Evolutionary conservation across 2,797 vertebrate species (phyloP).

Genomic region (Pseudomugil gertrudae): DNA sequence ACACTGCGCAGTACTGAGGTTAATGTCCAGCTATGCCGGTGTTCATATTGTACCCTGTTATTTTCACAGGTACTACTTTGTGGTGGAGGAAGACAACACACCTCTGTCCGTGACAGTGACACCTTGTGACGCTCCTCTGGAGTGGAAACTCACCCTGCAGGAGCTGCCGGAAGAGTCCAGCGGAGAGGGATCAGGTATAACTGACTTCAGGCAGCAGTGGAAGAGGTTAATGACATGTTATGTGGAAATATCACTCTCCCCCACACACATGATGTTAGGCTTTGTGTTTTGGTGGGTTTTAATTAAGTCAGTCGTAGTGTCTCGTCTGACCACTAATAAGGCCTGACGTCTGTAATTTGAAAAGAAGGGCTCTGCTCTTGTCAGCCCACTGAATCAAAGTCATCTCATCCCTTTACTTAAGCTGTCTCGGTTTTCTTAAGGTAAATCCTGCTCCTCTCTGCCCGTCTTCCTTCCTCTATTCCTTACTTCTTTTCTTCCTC

Average conservation of each 20-base stretch:
- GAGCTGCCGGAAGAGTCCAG: conserved; percentile 95
- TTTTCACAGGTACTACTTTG: conserved; percentile 92
- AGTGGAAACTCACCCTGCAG: conserved; percentile 95
- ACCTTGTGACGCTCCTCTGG: conserved; percentile 94
- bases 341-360: conserved; percentile 71
- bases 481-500: conserved; percentile 2
- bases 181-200: conserved; percentile 81
- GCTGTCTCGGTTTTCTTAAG: conserved; percentile 39
- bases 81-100: conserved; percentile 98
- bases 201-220: conserved; percentile 55
- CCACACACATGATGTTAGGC: conserved; percentile 70
- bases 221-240: conserved; percentile 68
- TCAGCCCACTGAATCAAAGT: conserved; percentile 61
- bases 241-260: conserved; percentile 58
- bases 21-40: conserved; percentile 10
- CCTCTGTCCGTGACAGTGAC: conserved; percentile 95
- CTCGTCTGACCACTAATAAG: conserved; percentile 74
- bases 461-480: conserved; percentile 20
- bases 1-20: conserved; percentile 21
- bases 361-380: conserved; percentile 44
- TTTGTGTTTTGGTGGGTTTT: conserved; percentile 74
- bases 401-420: conserved; percentile 68
- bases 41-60: conserved; percentile 33
- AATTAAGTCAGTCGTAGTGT: conserved; percentile 73
- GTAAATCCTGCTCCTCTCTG: conserved; percentile 48